These are phyloP conservation scores for Abrostola tripartita DNA, from an alignment of 2,888 invertebrate genomes.

Conservation along the genomic window DNA sequence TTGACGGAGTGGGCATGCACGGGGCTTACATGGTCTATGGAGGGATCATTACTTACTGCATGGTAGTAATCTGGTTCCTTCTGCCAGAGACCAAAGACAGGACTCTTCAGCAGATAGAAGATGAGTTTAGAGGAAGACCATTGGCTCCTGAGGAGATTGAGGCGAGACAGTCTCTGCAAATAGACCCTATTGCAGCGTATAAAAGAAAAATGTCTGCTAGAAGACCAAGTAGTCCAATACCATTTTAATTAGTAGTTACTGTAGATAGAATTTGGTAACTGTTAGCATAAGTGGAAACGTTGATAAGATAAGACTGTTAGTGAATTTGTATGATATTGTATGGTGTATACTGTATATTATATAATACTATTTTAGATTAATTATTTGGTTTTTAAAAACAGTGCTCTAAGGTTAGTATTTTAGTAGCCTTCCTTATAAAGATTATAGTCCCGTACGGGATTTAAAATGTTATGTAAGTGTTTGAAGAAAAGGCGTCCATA, in stretches of 20 bases:
- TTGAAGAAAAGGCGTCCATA: too few relatives aligned
- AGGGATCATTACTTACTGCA: slow-evolving; percentile 81
- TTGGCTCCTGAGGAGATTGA: slow-evolving; percentile 53
- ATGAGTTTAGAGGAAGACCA: slow-evolving; percentile 76
- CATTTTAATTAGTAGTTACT: slow-evolving; percentile 16
- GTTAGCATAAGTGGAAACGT: too few relatives aligned
- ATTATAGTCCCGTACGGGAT: too few relatives aligned
- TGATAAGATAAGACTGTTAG: too few relatives aligned
- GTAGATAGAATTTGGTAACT: too few relatives aligned
- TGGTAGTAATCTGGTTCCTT: slow-evolving; percentile 84
- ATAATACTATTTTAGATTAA: too few relatives aligned
- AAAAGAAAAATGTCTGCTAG: slow-evolving; percentile 65
- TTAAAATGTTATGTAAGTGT: too few relatives aligned
- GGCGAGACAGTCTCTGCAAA: slow-evolving; percentile 60
- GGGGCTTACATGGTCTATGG: slow-evolving; percentile 89
- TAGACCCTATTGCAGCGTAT: slow-evolving; percentile 57
- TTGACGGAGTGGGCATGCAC: slow-evolving; percentile 80
- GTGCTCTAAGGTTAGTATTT: too few relatives aligned
- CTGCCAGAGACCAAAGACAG: slow-evolving; percentile 90
- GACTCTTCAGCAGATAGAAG: slow-evolving; percentile 90
- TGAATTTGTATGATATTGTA: too few relatives aligned
- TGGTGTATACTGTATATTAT: too few relatives aligned
- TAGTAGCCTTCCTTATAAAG: too few relatives aligned
- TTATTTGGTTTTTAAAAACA: too few relatives aligned
- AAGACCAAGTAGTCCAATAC: slow-evolving; percentile 55